Percentiles rank a stretch among this genome's conserved stretches.
phyloP scores from a whole-genome alignment of 2,888 invertebrate species.

The Luperina nickerlii region DNA sequence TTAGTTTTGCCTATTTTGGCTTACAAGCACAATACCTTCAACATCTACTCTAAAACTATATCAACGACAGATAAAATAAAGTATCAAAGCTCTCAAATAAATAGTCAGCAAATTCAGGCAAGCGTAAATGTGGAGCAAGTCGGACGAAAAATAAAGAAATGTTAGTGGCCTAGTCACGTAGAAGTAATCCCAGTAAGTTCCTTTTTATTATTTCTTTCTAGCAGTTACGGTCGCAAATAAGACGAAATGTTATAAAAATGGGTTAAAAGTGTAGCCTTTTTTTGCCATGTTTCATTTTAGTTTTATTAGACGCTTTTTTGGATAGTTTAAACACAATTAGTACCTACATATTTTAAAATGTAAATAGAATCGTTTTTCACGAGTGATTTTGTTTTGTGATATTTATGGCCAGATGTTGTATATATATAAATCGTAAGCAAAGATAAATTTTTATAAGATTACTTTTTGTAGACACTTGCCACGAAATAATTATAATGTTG shows the following conservation, averaged over 20 bases:
- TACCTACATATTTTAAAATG: too few relatives aligned
- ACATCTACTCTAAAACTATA: neutral
- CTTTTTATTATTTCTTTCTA: conserved; percentile 14
- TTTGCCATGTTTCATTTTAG: neutral
- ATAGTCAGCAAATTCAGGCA: neutral
- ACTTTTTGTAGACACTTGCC: too few relatives aligned
- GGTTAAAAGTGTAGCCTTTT: neutral
- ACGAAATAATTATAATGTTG: too few relatives aligned
- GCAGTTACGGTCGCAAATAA: neutral
- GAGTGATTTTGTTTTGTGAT: too few relatives aligned
- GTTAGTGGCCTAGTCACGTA: neutral
- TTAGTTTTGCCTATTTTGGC: neutral
- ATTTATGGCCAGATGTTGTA: too few relatives aligned
- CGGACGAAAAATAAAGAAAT: conserved; percentile 6
- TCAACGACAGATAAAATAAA: neutral
- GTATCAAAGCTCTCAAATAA: neutral
- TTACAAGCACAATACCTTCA: neutral
- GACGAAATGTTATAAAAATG: neutral
- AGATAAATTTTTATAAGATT: too few relatives aligned
- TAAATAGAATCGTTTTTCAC: too few relatives aligned
- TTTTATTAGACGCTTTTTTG: neutral
- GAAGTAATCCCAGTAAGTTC: conserved; percentile 23
- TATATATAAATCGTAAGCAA: too few relatives aligned
- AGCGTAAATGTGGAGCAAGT: neutral
- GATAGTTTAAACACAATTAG: neutral